Base-by-base conservation (phyloP, 2,888 invertebrate species). In the Nymphalis c-album region DNA sequence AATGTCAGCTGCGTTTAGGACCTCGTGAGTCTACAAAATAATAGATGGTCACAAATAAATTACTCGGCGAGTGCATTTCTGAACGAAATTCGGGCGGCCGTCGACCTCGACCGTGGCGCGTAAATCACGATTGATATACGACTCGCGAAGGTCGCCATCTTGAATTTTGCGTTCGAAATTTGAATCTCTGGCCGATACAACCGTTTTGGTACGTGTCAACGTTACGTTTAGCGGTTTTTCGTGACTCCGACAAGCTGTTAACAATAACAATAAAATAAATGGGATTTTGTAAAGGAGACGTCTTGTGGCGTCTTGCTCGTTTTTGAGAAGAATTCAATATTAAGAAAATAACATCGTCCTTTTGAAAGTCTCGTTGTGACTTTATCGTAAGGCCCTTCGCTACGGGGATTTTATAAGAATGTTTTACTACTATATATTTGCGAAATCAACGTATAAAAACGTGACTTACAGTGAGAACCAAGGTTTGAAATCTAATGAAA, bases 21-120 rank as follows among this genome's bases (percentile, higher is more conserved):
- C 91, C 91, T 91, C 89, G 91, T 84, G 88, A 88, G 90, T 91
- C 90, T 91, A 90, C 91, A 90, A 90, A 91, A 91, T 91, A 92
- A 92, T 92, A 91, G 91, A 91, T 91, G 91, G 90, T 90, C 89
- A 90, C 89, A 91, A 89, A 91, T 92, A 91, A 92, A 91, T 92
- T 90, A 91, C 88, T 84, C 82, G 82, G 81, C 83, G 87, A 90
- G 89, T 91, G 91, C 91, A 92, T 90, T 90, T 90, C 89, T 86
- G 87, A 87, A 89, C 88, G 88, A 90, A 90, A 91, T 90, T 90
- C 90, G 89, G 90, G 86, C 91, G 89, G 90, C 86, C 91, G 90
- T 85, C 85, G 91, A 91, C 91, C 88, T 86, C 90, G 90, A 83
- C 88, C 87, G 86, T 86, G 87, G 85, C 84, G 88, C 84, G 90